phyloP scores from a whole-genome alignment of 2,888 invertebrate genomes.

The Spatulosminthurus flaviceps region DNA sequence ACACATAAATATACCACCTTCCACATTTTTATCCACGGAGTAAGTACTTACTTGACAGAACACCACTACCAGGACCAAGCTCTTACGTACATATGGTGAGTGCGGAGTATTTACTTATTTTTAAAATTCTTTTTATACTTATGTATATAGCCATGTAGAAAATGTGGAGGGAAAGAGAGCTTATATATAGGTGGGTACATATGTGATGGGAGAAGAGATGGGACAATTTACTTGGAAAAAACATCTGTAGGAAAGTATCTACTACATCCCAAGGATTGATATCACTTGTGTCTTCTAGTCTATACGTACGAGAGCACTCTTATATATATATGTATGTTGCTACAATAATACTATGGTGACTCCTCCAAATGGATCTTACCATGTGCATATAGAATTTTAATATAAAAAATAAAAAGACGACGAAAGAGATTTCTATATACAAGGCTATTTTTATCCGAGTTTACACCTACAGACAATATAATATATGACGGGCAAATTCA shows the following conservation, averaged over 20 bases:
- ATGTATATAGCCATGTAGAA: no score
- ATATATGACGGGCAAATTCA: slow-evolving; percentile 24
- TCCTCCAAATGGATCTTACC: no score
- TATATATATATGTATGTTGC: no score
- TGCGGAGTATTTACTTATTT: no score
- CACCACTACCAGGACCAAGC: no score
- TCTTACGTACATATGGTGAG: no score
- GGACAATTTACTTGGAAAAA: neutral
- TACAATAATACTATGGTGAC: no score
- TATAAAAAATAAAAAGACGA: neutral
- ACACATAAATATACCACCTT: slow-evolving; percentile 15
- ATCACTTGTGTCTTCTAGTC: slow-evolving; percentile 18
- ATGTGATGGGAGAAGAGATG: neutral
- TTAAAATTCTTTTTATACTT: no score
- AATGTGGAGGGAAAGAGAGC: no score
- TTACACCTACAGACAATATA: slow-evolving; percentile 26
- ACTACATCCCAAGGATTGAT: slow-evolving; percentile 28
- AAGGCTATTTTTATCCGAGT: neutral
- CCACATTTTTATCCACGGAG: neutral
- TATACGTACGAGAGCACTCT: neutral
- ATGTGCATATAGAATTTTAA: no score
- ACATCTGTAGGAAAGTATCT: neutral
- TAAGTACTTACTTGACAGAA: no score
- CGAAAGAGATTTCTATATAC: neutral
- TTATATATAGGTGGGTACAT: neutral